phyloP scores from a whole-genome alignment of 2,888 invertebrate species.

The Torymus aiolomorphi region DNA sequence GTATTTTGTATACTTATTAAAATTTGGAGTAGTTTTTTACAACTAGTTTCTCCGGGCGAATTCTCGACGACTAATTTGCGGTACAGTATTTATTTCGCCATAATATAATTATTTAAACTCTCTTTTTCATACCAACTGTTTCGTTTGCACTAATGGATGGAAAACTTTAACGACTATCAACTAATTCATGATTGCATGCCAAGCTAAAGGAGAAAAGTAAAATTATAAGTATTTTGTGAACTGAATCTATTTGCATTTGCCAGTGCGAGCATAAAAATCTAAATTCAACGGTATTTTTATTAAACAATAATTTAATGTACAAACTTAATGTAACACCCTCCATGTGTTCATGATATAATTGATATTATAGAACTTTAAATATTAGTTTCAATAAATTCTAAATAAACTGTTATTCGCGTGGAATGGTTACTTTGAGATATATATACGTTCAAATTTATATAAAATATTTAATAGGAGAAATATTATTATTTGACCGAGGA shows the following conservation, averaged over 20 bases:
- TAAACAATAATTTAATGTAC: constrained; percentile 33
- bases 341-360: constrained; percentile 40
- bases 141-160: no score
- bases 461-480: constrained; percentile 25
- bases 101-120: background rate
- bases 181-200: background rate
- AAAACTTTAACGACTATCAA: background rate
- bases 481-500: no score
- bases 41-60: constrained; percentile 8
- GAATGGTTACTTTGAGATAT: no score
- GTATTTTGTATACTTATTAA: no score
- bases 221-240: background rate
- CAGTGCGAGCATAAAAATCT: background rate
- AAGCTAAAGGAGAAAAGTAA: constrained; percentile 5
- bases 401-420: constrained; percentile 44
- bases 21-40: background rate
- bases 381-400: constrained; percentile 42
- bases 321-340: constrained; percentile 12
- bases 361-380: background rate
- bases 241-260: background rate
- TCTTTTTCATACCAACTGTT: no score
- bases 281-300: constrained; percentile 9
- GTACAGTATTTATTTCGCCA: background rate
- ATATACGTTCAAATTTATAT: no score
- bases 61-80: background rate